Percentiles rank a stretch among this genome's conserved stretches.
phyloP scores from a whole-genome alignment of 2,888 invertebrate species.

The Penaeus monodon region DNA sequence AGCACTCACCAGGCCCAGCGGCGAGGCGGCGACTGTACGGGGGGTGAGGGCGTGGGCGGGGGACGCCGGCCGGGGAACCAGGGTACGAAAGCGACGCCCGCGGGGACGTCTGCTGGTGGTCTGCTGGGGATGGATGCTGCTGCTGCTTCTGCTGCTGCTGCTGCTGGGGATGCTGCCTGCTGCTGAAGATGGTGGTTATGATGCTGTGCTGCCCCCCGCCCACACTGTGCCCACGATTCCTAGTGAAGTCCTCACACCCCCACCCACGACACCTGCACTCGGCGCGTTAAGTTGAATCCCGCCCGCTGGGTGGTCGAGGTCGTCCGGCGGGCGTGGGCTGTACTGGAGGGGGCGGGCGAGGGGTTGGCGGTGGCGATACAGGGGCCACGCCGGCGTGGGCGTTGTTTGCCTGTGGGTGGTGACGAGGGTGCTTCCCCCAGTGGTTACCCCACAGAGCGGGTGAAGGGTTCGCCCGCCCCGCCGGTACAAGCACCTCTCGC shows the following conservation, averaged over 20 bases:
- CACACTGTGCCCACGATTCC: no score
- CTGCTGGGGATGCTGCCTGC: no score
- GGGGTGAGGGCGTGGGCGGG: conserved; percentile 8
- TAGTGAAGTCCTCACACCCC: neutral
- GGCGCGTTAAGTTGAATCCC: conserved; percentile 34
- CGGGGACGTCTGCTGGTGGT: conserved; percentile 31
- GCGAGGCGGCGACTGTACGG: conserved; percentile 22
- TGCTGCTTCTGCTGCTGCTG: no score
- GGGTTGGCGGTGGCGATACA: conserved; percentile 37
- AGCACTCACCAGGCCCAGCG: conserved; percentile 55
- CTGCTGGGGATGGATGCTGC: no score
- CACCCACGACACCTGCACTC: conserved; percentile 33
- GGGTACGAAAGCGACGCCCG: conserved; percentile 40
- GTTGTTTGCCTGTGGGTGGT: conserved; percentile 8
- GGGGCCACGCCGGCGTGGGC: conserved; percentile 9
- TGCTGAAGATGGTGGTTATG: no score
- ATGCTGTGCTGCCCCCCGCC: conserved; percentile 24
- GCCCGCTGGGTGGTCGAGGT: conserved; percentile 25
- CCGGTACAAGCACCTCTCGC: conserved; percentile 34
- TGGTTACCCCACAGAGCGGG: neutral
- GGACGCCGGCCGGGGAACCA: conserved; percentile 46
- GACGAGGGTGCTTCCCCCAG: conserved; percentile 12
- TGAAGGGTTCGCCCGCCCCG: conserved; percentile 8
- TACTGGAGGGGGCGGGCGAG: conserved; percentile 47
- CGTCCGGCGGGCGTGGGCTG: conserved; percentile 49